Conservation (phyloP, 2,797 vertebrate species). For the Paguma larvata region DNA sequence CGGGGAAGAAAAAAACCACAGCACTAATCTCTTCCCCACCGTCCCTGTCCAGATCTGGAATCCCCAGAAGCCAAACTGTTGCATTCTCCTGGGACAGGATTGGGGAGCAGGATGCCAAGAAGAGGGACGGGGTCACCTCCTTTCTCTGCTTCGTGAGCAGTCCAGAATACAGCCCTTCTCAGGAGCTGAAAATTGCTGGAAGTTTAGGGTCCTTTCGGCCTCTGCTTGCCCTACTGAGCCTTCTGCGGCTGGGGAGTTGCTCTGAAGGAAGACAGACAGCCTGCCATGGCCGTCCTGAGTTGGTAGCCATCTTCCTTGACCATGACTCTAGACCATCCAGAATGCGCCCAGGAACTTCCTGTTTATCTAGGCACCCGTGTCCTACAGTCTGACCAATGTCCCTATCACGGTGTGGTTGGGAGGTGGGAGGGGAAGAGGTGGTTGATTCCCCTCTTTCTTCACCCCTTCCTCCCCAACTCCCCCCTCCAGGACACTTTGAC, state of each 20-base stretch:
- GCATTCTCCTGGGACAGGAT: not conserved
- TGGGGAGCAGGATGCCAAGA: not conserved
- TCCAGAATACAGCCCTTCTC: not conserved
- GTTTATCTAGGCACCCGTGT: not conserved
- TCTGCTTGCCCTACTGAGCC: not conserved
- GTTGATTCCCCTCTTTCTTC: not conserved
- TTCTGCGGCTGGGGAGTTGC: not conserved
- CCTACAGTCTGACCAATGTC: not conserved
- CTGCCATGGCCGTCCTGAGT: not conserved
- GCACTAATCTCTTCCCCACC: slow-evolving; percentile 82
- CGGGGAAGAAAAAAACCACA: slow-evolving; percentile 41
- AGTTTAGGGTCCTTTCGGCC: rapidly evolving
- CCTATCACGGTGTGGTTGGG: not conserved
- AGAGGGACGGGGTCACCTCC: not conserved
- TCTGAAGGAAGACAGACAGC: not conserved
- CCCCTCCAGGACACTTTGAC: not conserved
- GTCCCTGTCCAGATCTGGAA: slow-evolving; percentile 71
- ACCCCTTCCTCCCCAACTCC: not conserved
- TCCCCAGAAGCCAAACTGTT: slow-evolving; percentile 63
- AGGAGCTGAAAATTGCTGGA: not conserved
- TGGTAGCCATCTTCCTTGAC: not conserved
- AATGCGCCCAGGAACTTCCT: not conserved
- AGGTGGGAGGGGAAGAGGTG: not conserved
- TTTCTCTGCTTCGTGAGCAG: not conserved
- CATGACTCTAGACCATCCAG: not conserved